Evolutionary conservation across 30 jellyfish, hydroid and myxozoan species (phyloP).

Genomic region (Hydractinia echinata): DNA sequence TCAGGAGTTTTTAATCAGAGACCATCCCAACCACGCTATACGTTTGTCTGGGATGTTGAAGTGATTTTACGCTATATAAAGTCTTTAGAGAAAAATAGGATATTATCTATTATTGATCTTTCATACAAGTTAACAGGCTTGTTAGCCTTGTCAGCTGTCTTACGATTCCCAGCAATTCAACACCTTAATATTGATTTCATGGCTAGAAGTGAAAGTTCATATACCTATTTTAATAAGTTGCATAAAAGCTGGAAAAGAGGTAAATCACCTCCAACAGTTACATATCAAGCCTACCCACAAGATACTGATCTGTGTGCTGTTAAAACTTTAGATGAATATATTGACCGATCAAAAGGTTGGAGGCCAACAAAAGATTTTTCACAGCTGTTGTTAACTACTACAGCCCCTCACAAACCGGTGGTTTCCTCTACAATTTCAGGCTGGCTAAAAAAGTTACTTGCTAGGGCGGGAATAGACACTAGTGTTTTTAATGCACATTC

Average conservation of each 20-base stretch:
- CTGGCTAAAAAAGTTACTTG: slow-evolving; percentile 26
- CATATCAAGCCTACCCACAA: not conserved
- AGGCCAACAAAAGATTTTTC: no score
- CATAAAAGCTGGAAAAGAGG: not conserved
- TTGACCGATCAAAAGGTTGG: no score
- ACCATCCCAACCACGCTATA: slow-evolving; percentile 28
- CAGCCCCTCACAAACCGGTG: slow-evolving; percentile 15
- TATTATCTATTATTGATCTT: slow-evolving; percentile 10
- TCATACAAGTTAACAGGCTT: not conserved
- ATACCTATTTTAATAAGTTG: not conserved
- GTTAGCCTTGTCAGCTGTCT: slow-evolving; percentile 10
- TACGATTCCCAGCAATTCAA: not conserved
- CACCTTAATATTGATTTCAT: slow-evolving; percentile 5
- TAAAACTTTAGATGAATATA: not conserved
- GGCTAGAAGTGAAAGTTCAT: slow-evolving; percentile 7
- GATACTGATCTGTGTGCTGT: not conserved
- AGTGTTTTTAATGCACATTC: slow-evolving; percentile 28
- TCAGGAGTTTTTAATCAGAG: slow-evolving; percentile 30
- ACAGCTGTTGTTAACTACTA: no score
- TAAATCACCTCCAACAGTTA: not conserved
- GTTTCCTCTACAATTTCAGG: slow-evolving; percentile 28
- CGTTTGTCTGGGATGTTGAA: slow-evolving; percentile 11
- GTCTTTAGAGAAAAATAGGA: not conserved
- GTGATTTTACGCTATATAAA: slow-evolving; percentile 2
- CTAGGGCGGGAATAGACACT: slow-evolving; percentile 16